phyloP scores from a whole-genome alignment of 2,113 vertebrate genomes.

The Mormyrus lacerda region DNA sequence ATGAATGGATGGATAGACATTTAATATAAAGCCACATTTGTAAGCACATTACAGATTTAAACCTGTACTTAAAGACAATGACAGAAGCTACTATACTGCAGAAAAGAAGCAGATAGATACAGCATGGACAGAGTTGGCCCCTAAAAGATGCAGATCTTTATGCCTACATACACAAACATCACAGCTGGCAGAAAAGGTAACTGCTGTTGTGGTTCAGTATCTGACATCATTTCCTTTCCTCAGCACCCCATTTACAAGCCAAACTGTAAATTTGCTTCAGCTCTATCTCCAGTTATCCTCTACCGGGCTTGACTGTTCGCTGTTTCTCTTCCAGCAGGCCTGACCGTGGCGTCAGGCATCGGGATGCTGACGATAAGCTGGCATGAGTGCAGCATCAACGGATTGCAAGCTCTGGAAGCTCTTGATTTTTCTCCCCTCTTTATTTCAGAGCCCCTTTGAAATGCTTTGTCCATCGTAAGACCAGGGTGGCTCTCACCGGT shows the following conservation, averaged over 20 bases:
- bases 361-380: background rate
- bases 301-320: background rate
- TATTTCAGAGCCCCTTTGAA: conserved; percentile 79
- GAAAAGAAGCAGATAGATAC: background rate
- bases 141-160: background rate
- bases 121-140: background rate
- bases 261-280: background rate
- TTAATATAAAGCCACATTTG: background rate
- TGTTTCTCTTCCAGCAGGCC: background rate
- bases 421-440: conserved; percentile 20
- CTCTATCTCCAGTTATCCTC: background rate
- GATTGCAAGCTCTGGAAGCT: background rate
- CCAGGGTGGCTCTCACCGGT: conserved; percentile 78
- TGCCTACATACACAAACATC: background rate
- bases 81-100: background rate
- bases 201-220: background rate
- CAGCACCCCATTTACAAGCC: background rate
- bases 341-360: background rate
- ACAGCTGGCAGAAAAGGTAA: background rate
- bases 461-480: conserved; percentile 71
- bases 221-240: background rate
- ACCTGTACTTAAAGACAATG: background rate
- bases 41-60: background rate
- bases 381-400: background rate
- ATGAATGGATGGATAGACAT: background rate